Evolutionary conservation across 2,113 vertebrate species (phyloP), one percentile per base, ranked within the genome.

Genomic region (Ailuropoda melanoleuca): DNA sequence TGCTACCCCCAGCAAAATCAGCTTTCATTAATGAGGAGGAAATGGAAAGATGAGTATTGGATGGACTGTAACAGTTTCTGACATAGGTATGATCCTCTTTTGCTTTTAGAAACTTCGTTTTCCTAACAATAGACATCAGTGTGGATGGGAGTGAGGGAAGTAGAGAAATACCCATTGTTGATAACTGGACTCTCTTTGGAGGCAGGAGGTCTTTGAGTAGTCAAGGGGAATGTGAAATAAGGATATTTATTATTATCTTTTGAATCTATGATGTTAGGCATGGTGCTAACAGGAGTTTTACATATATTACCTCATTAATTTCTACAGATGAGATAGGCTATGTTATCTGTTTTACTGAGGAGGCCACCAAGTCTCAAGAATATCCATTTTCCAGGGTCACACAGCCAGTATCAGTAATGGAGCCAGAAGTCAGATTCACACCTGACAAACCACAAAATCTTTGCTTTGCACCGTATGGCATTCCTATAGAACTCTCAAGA

Each of bases 91-190:
- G 37, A 89, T 37, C 53, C 58, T 77, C 2, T 74, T 55, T 64
- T 70, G 7, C 34, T 78, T 88, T 70, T 68, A 46, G 85, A 82
- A 87, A 4, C 53, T 93, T 66, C 34, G 37, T 95, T 91, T 95
- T 78, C 74, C 37, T 62, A 64, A 58, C 5, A 43, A 4, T 58
- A 94, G n/a, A 84, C 56, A 31, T 90, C 37, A 81, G 0, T 56
- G 3, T 9, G 18, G 19, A 2, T 37, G 46, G 4, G 6, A 18
- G 1, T n/a, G 14, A 23, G 39, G 17, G 10, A 37, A 64, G 7
- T 75, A 60, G 39, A 75, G 77, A 92, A 89, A 21, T 11, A 64
- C 39, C 26, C 56, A 39, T 14, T 88, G 55, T 23, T 81, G 77
- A 58, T 68, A 60, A 55, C 43, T 82, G 26, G 34, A 90, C 85